These are phyloP conservation scores for Enteromius mattozi DNA, from an alignment of 2,797 vertebrate species.

Conservation along the genomic window DNA sequence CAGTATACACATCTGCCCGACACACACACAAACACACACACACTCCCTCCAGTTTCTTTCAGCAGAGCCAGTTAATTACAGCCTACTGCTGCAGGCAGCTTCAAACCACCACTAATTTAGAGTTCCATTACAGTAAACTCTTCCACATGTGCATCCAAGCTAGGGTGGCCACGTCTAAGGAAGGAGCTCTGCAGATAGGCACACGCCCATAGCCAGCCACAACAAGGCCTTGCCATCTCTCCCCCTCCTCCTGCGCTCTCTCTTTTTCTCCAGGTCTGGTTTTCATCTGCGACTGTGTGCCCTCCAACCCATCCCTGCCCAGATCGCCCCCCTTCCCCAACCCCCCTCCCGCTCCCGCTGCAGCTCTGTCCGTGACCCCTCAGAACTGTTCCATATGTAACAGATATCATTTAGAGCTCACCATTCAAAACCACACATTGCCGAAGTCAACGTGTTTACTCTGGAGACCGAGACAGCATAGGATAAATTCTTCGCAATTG, in stretches of 20 bases:
- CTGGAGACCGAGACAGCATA: slow-evolving; percentile 29
- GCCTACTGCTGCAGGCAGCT: slow-evolving; percentile 86
- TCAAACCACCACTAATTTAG: slow-evolving; percentile 88
- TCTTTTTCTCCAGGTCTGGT: slow-evolving; percentile 55
- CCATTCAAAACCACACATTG: slow-evolving; percentile 52
- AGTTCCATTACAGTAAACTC: slow-evolving; percentile 89
- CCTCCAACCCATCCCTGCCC: slow-evolving; percentile 65
- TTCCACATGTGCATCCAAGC: slow-evolving; percentile 86
- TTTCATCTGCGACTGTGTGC: slow-evolving; percentile 61
- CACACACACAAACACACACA: slow-evolving; percentile 30
- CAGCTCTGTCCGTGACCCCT: slow-evolving; percentile 67
- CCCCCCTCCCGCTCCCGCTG: slow-evolving; percentile 39
- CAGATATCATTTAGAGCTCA: slow-evolving; percentile 58
- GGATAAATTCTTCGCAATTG: slow-evolving; percentile 38
- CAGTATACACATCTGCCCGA: slow-evolving; percentile 46
- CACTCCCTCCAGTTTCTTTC: slow-evolving; percentile 74
- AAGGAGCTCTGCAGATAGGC: slow-evolving; percentile 76
- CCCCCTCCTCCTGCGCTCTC: slow-evolving; percentile 36
- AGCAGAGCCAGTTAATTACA: slow-evolving; percentile 89
- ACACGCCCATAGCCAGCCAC: slow-evolving; percentile 74
- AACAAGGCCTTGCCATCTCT: slow-evolving; percentile 75
- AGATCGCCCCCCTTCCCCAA: slow-evolving; percentile 53
- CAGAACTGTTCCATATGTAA: slow-evolving; percentile 71
- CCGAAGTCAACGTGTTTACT: slow-evolving; percentile 50
- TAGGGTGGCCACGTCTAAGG: slow-evolving; percentile 85